These are phyloP conservation scores for Choristoneura fumiferana DNA, from an alignment of 1,140 invertebrate genomes.

Conservation along the genomic window DNA sequence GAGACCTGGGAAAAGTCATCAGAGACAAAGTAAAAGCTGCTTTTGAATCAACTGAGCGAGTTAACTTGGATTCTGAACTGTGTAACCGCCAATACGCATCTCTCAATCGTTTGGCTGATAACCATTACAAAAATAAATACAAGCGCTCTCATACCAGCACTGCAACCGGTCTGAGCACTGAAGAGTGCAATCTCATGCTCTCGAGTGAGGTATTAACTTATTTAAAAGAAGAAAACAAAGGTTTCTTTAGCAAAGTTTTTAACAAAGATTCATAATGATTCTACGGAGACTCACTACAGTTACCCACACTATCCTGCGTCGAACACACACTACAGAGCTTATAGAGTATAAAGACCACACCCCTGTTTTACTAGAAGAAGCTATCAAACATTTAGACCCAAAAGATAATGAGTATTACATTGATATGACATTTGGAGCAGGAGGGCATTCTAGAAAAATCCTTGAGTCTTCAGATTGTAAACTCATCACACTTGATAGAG, in stretches of 20 bases:
- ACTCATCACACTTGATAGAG: constrained; percentile 92
- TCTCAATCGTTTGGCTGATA: constrained; percentile 84
- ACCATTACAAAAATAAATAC: constrained; percentile 85
- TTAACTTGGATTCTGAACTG: constrained; percentile 76
- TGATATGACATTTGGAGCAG: constrained; percentile 97
- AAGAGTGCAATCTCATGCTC: constrained; percentile 85
- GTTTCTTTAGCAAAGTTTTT: constrained; percentile 76
- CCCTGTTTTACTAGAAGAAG: constrained; percentile 86
- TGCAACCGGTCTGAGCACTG: constrained; percentile 83
- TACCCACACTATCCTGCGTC: constrained; percentile 23
- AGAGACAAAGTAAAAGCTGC: constrained; percentile 83
- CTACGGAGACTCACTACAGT: constrained; percentile 30
- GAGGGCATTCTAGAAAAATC: constrained; percentile 88
- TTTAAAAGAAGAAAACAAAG: constrained; percentile 80
- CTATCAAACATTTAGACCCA: constrained; percentile 83
- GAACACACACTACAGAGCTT: constrained; percentile 35
- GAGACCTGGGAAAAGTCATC: constrained; percentile 88
- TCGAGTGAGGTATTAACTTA: constrained; percentile 85
- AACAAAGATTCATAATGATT: constrained; percentile 59
- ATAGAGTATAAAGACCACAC: constrained; percentile 76
- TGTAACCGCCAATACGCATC: constrained; percentile 84
- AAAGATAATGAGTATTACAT: constrained; percentile 81
- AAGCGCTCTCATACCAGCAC: constrained; percentile 78
- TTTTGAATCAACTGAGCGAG: constrained; percentile 81
- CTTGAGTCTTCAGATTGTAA: constrained; percentile 82